phyloP scores from a whole-genome alignment of 2,888 invertebrate genomes.

The Cetonia aurata region DNA sequence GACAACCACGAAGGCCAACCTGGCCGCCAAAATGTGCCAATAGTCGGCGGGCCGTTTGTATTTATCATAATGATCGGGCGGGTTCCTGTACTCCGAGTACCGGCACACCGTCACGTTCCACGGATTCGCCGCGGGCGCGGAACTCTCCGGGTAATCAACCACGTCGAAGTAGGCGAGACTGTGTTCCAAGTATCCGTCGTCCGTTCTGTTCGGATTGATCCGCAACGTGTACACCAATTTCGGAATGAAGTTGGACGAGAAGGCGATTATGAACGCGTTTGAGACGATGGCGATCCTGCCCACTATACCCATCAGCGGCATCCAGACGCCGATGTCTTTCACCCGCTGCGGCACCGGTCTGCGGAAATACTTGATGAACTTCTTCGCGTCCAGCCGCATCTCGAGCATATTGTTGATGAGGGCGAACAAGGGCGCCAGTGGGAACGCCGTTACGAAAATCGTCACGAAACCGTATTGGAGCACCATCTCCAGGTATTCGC shows the following conservation, averaged over 20 bases:
- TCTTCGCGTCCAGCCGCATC: conserved; percentile 86
- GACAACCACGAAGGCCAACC: conserved; percentile 81
- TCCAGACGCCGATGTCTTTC: conserved; percentile 85
- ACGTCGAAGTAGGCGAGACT: conserved; percentile 77
- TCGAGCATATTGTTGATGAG: conserved; percentile 86
- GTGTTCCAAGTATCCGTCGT: conserved; percentile 77
- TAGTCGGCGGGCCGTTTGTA: conserved; percentile 77
- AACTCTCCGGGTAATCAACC: conserved; percentile 69
- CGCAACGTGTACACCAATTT: conserved; percentile 76
- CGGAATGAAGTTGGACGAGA: conserved; percentile 87
- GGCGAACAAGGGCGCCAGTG: conserved; percentile 86
- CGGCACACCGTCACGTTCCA: conserved; percentile 67
- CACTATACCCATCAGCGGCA: conserved; percentile 79
- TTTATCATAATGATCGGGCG: conserved; percentile 66
- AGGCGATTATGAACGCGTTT: conserved; percentile 83
- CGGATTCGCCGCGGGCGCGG: conserved; percentile 58
- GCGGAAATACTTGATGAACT: conserved; percentile 80
- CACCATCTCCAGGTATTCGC: conserved; percentile 91
- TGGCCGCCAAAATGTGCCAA: conserved; percentile 81
- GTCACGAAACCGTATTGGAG: conserved; percentile 90
- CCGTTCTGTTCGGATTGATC: conserved; percentile 68
- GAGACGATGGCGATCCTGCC: conserved; percentile 82
- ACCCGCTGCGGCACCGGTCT: conserved; percentile 81
- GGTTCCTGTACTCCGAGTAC: conserved; percentile 79
- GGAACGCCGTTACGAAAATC: conserved; percentile 88